These are phyloP conservation scores for Acleris cristana DNA, from an alignment of 2,888 invertebrate genomes.

Conservation along the genomic window DNA sequence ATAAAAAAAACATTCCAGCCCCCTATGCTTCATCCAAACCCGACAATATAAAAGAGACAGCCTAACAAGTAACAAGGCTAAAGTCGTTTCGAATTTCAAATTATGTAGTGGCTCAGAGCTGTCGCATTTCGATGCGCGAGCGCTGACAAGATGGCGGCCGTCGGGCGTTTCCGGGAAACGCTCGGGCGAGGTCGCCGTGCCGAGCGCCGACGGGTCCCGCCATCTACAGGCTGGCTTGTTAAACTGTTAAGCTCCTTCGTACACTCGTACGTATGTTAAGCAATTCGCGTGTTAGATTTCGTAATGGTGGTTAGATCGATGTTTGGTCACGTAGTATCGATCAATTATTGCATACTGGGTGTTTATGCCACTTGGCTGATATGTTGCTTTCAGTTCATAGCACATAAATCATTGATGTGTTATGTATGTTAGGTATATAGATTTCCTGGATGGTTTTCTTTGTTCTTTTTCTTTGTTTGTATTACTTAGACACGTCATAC, in stretches of 20 bases:
- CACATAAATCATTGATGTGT: no score
- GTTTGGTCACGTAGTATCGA: conserved; percentile 1
- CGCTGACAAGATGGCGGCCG: conserved; percentile 55
- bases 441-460: no score
- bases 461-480: no score
- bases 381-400: no score
- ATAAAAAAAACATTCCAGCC: no score
- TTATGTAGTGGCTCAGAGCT: conserved; percentile 3
- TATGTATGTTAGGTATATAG: no score
- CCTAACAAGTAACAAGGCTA: not conserved
- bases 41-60: not conserved
- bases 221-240: conserved; percentile 24
- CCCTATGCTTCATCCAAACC: no score
- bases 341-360: not conserved
- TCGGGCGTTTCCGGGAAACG: conserved; percentile 62
- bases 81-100: not conserved
- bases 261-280: not conserved
- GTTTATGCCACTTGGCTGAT: no score
- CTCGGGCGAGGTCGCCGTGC: conserved; percentile 48
- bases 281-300: conserved; percentile 12
- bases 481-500: no score
- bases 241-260: conserved; percentile 20
- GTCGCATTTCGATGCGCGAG: conserved; percentile 18
- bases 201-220: conserved; percentile 40
- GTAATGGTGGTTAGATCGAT: conserved; percentile 3